phyloP scores from a whole-genome alignment of 2,888 invertebrate species.

The Drosophila anceps region DNA sequence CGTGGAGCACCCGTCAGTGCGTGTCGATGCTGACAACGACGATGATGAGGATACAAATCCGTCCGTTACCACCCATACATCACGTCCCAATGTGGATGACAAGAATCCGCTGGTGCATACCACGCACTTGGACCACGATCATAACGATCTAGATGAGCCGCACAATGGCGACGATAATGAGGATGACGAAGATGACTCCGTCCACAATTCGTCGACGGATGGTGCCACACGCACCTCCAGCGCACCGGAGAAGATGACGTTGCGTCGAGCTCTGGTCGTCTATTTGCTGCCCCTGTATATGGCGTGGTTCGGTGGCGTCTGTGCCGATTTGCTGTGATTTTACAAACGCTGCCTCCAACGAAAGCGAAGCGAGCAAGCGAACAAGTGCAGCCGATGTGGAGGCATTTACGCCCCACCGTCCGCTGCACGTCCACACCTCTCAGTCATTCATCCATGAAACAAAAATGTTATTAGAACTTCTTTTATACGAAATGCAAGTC shows the following conservation, averaged over 20 bases:
- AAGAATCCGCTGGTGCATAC: conserved; percentile 66
- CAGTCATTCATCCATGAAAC: conserved; percentile 77
- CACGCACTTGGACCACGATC: conserved; percentile 68
- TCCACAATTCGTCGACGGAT: conserved; percentile 49
- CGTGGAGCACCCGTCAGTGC: conserved; percentile 80
- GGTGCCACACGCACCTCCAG: conserved; percentile 63
- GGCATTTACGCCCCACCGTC: conserved; percentile 35
- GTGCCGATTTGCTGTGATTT: conserved; percentile 93
- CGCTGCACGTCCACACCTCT: conserved; percentile 72
- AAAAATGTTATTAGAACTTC: conserved; percentile 74
- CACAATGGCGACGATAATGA: conserved; percentile 47
- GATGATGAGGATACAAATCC: conserved; percentile 75
- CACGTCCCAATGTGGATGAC: conserved; percentile 74
- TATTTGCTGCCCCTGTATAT: conserved; percentile 93
- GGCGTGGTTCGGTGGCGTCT: conserved; percentile 93
- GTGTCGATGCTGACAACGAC: conserved; percentile 79
- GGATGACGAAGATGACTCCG: conserved; percentile 41
- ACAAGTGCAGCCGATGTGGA: conserved; percentile 50
- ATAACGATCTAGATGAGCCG: conserved; percentile 62
- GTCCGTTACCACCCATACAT: conserved; percentile 70
- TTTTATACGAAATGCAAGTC: conserved; percentile 73
- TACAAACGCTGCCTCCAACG: conserved; percentile 57
- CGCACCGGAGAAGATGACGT: conserved; percentile 73
- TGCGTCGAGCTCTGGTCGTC: conserved; percentile 87
- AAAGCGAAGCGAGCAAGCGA: conserved; percentile 53